phyloP scores from a whole-genome alignment of 2,113 vertebrate genomes.

The Puffinus mauretanicus region DNA sequence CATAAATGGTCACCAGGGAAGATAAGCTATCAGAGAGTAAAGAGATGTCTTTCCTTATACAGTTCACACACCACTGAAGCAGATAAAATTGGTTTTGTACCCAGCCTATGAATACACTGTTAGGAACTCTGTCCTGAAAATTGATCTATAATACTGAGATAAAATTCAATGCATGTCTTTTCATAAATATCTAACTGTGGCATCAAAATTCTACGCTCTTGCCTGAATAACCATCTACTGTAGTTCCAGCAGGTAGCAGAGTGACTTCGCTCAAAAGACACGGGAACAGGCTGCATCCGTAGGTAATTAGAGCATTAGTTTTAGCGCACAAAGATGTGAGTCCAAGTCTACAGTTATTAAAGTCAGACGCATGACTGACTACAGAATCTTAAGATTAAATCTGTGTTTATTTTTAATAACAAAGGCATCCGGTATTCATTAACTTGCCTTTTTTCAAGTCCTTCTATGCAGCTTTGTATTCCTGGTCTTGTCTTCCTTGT shows the following conservation, averaged over 20 bases:
- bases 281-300: background rate
- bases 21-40: slow-evolving; percentile 92
- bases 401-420: slow-evolving; percentile 59
- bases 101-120: slow-evolving; percentile 79
- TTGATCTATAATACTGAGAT: slow-evolving; percentile 78
- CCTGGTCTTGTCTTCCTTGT: background rate
- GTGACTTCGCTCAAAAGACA: background rate
- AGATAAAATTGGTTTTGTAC: slow-evolving; percentile 98
- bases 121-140: slow-evolving; percentile 80
- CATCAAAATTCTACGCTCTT: slow-evolving; percentile 57
- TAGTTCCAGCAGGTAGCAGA: slow-evolving; percentile 31
- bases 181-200: slow-evolving; percentile 74
- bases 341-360: slow-evolving; percentile 57
- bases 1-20: slow-evolving; percentile 92
- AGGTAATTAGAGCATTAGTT: slow-evolving; percentile 47
- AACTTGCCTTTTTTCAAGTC: background rate
- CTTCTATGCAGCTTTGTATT: background rate
- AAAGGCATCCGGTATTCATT: background rate
- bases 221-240: slow-evolving; percentile 49
- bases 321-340: background rate
- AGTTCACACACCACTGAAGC: slow-evolving; percentile 96
- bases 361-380: slow-evolving; percentile 23
- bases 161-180: slow-evolving; percentile 77
- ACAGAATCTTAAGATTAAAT: slow-evolving; percentile 49
- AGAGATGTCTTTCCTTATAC: slow-evolving; percentile 89